Percentiles rank a stretch among this genome's conserved stretches.
Evolutionary conservation across 2,113 vertebrate species (phyloP).

Genomic region (Solenodon paradoxus): DNA sequence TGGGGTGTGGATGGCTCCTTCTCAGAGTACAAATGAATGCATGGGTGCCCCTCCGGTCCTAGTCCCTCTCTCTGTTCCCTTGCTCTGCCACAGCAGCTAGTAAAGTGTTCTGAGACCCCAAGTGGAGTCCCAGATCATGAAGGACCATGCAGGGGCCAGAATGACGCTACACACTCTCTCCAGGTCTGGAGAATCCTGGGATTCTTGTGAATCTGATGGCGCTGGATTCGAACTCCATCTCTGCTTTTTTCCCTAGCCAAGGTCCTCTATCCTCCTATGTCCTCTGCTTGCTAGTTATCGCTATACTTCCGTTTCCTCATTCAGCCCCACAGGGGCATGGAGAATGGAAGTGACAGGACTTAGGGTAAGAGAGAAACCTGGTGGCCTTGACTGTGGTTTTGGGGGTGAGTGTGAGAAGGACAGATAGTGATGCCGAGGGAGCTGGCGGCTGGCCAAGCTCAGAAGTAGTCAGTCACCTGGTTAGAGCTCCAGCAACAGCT

Average conservation of each 20-base stretch:
- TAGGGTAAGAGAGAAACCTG: neutral
- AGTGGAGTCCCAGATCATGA: neutral
- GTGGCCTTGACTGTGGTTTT: neutral
- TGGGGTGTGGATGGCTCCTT: neutral
- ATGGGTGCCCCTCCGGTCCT: neutral
- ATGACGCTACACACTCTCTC: no score
- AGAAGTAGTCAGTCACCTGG: rapidly evolving
- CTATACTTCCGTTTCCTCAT: slow-evolving; percentile 37
- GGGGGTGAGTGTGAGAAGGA: neutral
- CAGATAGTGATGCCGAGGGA: neutral
- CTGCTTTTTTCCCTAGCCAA: neutral
- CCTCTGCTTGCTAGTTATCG: neutral
- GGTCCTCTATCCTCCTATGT: neutral
- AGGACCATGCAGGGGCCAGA: no score
- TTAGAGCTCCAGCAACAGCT: no score
- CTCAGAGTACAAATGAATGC: neutral
- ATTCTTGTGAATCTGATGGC: neutral
- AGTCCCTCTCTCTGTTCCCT: neutral
- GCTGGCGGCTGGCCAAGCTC: neutral
- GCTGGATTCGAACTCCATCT: neutral
- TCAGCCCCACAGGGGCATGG: neutral
- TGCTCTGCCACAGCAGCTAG: neutral
- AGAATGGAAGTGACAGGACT: neutral
- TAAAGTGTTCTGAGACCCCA: neutral
- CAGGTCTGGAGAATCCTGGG: no score